Evolutionary conservation across 2,888 invertebrate species (phyloP), one percentile per base, ranked within the genome.

Genomic region (Drosophila borborema): DNA sequence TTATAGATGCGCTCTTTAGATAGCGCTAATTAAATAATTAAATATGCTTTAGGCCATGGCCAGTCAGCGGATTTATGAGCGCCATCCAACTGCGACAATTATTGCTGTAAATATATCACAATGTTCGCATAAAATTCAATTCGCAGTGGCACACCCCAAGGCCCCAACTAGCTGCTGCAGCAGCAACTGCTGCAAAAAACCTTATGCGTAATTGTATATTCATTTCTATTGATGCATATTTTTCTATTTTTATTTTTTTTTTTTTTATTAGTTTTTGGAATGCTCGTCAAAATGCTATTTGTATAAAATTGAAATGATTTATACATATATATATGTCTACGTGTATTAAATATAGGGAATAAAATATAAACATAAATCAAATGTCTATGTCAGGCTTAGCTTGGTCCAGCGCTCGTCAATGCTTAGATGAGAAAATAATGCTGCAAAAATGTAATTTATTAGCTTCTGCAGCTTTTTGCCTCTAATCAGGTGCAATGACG

Each of bases 1-100:
- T 90, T 90, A 89, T 89, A 88, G 86, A 86, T 90, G 72, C 54
- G 69, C 82, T 72, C 81, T 90, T 77, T 85, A 87, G 82, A 89
- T 85, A 88, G 77, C 77, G 76, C 82, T 89, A 91, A 91, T 91
- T 91, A 91, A 89, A 91, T 87, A 87, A 91, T 90, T 90, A 87
- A 90, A 82, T 90, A 77, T 77, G 89, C 88, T 88, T 83, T 86
- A 71, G 88, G 75, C 73, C 69, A 77, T 64, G 61, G 66, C 72
- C 81, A 73, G 67, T 67, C 72, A 61, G 40, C 60, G 64, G 73
- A 90, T 86, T 90, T 88, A 88, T 80, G 83, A 66, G 64, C 51
- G 58, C 90, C 65, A 85, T 89, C 72, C 65, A 82, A 75, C 45
- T 43, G 55, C 64, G 71, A 72, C 90, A 89, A 89, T 88, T 86